Evolutionary conservation across 2,888 invertebrate species (phyloP).

Genomic region (Salpingus planirostris): DNA sequence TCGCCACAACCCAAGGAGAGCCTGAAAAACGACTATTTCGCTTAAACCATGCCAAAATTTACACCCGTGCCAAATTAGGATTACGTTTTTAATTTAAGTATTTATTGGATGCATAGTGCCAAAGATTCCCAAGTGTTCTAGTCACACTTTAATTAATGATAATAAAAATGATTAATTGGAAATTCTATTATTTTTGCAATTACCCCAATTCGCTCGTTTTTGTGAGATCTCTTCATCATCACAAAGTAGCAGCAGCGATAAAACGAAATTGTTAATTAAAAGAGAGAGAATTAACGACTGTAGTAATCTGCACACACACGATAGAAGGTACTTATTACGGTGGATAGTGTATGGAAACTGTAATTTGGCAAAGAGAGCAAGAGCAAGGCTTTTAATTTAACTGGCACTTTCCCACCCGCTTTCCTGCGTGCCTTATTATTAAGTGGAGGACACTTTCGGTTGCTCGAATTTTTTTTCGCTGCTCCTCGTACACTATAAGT

Average conservation of each 20-base stretch:
- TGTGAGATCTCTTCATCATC: too few relatives aligned
- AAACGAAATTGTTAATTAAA: background rate
- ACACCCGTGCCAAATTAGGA: slow-evolving; percentile 3
- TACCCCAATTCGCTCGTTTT: too few relatives aligned
- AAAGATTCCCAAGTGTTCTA: too few relatives aligned
- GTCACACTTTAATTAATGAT: too few relatives aligned
- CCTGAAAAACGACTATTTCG: slow-evolving; percentile 6
- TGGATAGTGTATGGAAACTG: background rate
- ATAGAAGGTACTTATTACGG: too few relatives aligned
- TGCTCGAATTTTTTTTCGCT: slow-evolving; percentile 10
- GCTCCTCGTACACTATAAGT: too few relatives aligned
- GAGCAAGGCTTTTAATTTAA: background rate
- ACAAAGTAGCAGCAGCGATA: slow-evolving; percentile 1
- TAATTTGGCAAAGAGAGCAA: slow-evolving; percentile 5
- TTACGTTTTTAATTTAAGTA: slow-evolving; percentile 1
- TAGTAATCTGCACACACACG: slow-evolving; percentile 5
- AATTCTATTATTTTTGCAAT: too few relatives aligned
- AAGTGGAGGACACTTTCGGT: slow-evolving; percentile 16
- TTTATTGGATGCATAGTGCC: too few relatives aligned
- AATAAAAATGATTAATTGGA: too few relatives aligned
- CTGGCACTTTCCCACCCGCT: background rate
- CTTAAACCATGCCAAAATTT: slow-evolving; percentile 4
- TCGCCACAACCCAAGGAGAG: slow-evolving; percentile 6
- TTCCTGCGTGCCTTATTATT: slow-evolving; percentile 8
- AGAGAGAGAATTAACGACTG: slow-evolving; percentile 5